phyloP scores from a whole-genome alignment of 1,140 invertebrate genomes.

The Aphelinus certus region DNA sequence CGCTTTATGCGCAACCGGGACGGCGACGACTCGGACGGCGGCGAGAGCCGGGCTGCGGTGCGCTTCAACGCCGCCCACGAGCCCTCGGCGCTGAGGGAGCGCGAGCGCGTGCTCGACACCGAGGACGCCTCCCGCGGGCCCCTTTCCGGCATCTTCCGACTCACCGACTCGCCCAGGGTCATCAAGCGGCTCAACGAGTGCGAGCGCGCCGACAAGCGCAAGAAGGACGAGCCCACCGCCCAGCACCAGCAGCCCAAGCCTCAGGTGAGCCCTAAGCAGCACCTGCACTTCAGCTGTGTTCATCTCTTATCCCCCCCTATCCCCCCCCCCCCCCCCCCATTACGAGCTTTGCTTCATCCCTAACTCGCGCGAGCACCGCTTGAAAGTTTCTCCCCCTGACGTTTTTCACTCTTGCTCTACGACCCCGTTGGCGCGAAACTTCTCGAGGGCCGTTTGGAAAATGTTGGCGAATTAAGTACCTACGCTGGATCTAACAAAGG shows the following conservation, averaged over 20 bases:
- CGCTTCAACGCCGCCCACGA: conserved; percentile 49
- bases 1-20: conserved; percentile 69
- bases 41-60: conserved; percentile 52
- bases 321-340: background rate
- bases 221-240: conserved; percentile 73
- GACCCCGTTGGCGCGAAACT: no score
- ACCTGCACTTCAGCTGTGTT: background rate
- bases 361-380: no score
- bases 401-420: no score
- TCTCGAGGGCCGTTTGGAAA: no score
- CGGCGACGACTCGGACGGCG: conserved; percentile 64
- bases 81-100: conserved; percentile 57
- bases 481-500: no score
- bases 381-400: no score
- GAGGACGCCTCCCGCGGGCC: conserved; percentile 89
- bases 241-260: conserved; percentile 65
- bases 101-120: conserved; percentile 83
- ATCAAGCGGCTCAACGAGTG: conserved; percentile 88
- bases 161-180: conserved; percentile 87
- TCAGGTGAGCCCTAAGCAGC: conserved; percentile 51
- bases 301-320: background rate
- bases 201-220: conserved; percentile 78
- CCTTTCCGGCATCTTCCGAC: conserved; percentile 87
- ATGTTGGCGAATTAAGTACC: no score
- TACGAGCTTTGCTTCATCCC: no score